A percentile compares a stretch with the other conserved stretches of the same genome.
Conservation (phyloP, 2,113 vertebrate species). For the Numida meleagris region DNA sequence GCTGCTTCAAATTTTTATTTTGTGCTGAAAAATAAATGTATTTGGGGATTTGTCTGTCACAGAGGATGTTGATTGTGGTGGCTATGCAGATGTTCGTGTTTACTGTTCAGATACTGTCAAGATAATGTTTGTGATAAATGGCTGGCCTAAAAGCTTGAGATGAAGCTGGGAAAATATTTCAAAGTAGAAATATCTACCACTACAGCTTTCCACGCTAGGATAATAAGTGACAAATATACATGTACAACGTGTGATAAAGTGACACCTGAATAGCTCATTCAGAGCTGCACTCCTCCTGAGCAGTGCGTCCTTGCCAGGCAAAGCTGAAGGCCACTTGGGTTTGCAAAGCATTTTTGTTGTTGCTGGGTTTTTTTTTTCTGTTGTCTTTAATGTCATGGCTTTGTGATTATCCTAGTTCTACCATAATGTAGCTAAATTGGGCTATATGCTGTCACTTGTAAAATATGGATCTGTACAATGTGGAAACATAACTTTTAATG, state of each 20-base stretch:
- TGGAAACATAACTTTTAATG: background rate
- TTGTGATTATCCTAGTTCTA: background rate
- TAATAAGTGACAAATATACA: background rate
- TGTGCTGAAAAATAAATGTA: slow-evolving; percentile 10
- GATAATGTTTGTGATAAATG: background rate
- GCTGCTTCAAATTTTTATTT: slow-evolving; percentile 4
- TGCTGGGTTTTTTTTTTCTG: background rate
- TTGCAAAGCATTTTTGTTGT: background rate
- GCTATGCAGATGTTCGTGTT: background rate
- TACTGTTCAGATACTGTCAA: background rate
- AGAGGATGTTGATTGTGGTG: background rate
- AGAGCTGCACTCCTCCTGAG: background rate
- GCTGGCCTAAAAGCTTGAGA: background rate
- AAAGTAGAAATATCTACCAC: background rate
- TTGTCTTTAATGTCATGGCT: background rate
- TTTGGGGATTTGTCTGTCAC: slow-evolving; percentile 2
- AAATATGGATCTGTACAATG: background rate
- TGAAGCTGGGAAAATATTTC: background rate
- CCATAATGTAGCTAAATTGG: background rate
- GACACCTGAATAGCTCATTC: background rate
- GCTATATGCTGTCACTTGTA: background rate
- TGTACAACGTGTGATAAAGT: background rate
- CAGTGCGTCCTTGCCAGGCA: background rate
- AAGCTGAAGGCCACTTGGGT: background rate
- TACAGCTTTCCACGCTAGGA: background rate